Evolutionary conservation across 2,797 vertebrate species (phyloP).

Genomic region (Falco peregrinus): DNA sequence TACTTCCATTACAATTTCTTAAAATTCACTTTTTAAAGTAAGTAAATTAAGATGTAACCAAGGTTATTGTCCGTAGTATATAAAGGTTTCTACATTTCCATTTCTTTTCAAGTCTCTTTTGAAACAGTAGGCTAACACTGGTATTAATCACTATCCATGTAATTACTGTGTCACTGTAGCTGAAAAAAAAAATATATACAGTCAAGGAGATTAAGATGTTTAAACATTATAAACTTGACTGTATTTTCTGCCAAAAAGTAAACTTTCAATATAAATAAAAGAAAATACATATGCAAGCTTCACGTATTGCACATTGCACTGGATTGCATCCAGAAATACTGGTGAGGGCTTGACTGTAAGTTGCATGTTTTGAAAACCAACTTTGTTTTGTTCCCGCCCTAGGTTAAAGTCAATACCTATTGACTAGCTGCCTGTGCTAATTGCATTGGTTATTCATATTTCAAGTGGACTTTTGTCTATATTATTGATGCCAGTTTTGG

Average conservation of each 20-base stretch:
- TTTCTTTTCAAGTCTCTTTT: not conserved
- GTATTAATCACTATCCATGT: not conserved
- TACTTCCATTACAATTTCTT: not conserved
- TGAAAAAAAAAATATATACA: not conserved
- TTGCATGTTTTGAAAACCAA: not conserved
- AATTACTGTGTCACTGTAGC: not conserved
- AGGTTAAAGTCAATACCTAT: not conserved
- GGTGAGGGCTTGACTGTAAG: not conserved
- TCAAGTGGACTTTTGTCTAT: not conserved
- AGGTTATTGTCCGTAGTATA: not conserved
- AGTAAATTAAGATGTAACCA: not conserved
- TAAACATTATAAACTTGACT: not conserved
- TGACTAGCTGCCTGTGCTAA: not conserved
- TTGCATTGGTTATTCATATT: not conserved
- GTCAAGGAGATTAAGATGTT: not conserved
- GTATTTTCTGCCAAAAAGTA: not conserved
- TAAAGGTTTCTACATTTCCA: not conserved
- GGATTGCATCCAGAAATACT: not conserved
- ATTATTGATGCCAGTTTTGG: not conserved
- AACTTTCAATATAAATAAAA: not conserved
- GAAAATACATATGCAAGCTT: not conserved
- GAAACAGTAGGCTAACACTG: not conserved
- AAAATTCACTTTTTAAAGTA: not conserved
- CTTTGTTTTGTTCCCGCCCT: not conserved
- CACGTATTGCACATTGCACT: not conserved